Evolutionary conservation across 2,113 vertebrate genomes (phyloP).

Genomic region (Tupaia tana): DNA sequence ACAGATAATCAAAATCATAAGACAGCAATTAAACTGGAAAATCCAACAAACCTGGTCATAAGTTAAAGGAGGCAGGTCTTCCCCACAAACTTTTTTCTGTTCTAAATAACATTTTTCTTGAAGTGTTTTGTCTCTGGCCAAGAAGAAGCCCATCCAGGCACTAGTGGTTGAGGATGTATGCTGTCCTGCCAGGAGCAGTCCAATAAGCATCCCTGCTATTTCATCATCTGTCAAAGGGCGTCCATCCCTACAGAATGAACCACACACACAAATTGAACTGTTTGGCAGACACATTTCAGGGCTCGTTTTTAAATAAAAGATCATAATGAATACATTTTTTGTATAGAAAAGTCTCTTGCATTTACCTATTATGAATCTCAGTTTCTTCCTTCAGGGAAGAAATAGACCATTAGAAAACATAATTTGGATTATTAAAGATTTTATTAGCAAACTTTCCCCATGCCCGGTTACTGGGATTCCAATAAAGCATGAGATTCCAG

Average conservation of each 20-base stretch:
- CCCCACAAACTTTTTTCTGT: conserved; percentile 93
- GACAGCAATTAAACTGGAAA: neutral
- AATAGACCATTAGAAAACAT: neutral
- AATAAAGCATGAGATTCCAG: neutral
- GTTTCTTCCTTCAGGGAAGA: neutral
- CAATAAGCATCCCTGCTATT: conserved; percentile 95
- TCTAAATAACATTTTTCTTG: conserved; percentile 94
- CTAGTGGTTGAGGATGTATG: conserved; percentile 99
- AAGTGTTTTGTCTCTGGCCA: conserved; percentile 90
- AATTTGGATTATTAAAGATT: neutral
- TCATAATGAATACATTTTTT: neutral
- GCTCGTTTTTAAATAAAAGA: neutral
- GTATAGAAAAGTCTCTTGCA: neutral
- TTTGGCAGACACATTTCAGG: neutral
- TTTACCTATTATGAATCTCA: neutral
- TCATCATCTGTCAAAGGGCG: conserved; percentile 90
- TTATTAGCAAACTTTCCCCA: neutral
- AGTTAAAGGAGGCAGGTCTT: conserved; percentile 89
- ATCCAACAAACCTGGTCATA: conserved; percentile 91
- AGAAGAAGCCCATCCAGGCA: conserved; percentile 97
- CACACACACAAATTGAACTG: neutral
- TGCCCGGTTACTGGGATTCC: neutral
- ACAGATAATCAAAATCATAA: conserved; percentile 17
- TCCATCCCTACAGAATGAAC: conserved; percentile 89
- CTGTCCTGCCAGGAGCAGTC: conserved; percentile 95